These are phyloP conservation scores for Rapana venosa DNA, from an alignment of 2,888 invertebrate genomes.

Conservation along the genomic window DNA sequence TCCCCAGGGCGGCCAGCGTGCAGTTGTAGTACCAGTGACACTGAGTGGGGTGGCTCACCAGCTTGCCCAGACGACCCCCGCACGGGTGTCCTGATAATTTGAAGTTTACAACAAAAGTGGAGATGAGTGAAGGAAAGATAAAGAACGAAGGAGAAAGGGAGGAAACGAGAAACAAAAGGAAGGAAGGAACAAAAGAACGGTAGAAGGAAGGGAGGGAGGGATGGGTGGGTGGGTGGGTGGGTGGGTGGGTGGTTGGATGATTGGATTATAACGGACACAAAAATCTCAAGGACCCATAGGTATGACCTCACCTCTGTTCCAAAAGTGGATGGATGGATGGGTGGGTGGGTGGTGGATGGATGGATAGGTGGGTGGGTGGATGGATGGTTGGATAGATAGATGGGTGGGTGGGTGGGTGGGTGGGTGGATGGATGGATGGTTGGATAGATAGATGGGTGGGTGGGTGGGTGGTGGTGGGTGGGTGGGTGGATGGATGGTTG, in stretches of 20 bases:
- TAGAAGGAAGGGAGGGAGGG: neutral
- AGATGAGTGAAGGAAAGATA: too few species aligned
- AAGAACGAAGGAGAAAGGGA: too few species aligned
- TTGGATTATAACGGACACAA: neutral
- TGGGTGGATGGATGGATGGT: neutral
- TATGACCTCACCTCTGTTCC: too few species aligned
- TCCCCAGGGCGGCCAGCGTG: constrained; percentile 38
- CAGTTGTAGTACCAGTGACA: constrained; percentile 64
- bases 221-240: neutral
- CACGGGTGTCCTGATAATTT: constrained; percentile 51
- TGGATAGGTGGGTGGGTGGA: neutral
- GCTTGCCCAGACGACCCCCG: constrained; percentile 20
- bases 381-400: neutral
- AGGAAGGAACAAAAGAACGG: too few species aligned
- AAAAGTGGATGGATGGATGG: neutral
- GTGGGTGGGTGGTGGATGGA: neutral
- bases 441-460: neutral
- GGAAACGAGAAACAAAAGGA: too few species aligned
- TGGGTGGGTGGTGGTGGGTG: neutral
- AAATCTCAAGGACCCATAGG: neutral
- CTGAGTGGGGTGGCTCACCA: constrained; percentile 53
- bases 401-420: neutral
- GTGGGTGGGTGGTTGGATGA: neutral
- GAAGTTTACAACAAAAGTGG: too few species aligned
- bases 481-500: neutral